Evolutionary conservation across 1,140 invertebrate genomes (phyloP), one percentile per base, ranked within the genome.

Genomic region (Archivesica marissinica): DNA sequence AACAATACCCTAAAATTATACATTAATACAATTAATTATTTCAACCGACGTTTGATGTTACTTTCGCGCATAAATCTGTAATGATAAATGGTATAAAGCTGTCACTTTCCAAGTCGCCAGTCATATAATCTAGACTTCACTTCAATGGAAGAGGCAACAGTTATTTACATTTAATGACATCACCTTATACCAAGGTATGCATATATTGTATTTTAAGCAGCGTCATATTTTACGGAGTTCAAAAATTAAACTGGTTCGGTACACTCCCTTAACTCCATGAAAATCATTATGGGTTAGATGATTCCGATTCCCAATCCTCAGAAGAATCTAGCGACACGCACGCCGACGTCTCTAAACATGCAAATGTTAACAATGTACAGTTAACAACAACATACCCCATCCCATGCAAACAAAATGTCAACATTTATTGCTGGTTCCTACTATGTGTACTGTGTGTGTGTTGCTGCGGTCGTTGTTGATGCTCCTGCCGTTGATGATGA

Each of bases 51-150:
- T 79, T 79, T 79, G 76, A 79, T 79, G 76, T 79, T 47, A n/a
- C 28, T 59, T 30, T 38, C 28, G 15, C 54, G 59, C 47, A 81
- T 81, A 81, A 52, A 70, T 54, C 39, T 38, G 78, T 81, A 81
- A 81, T 81, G 66, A 81, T 81, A 20, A 81, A 81, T 70, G 28
- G 50, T 39, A 54, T 81, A 68, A 81, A 70, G 6, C 61, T 70
- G 78, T 81, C 78, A 81, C 50, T 38, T 30, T 50, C 59, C 2
- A 30, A 41, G 78, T 81, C 78, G 44, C 78, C 64, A 52, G 28
- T 4, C 56, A 44, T 23, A 61, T 41, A 61, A 79, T 64, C 35
- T 39, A 25, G 30, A 64, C 76, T 41, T 41, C 39, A 64, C 52
- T 47, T 72, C 68, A 72, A 72, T 72, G 39, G 25, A 47, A 33